Percentiles rank a stretch among this genome's conserved stretches.
phyloP scores from a whole-genome alignment of 2,888 invertebrate species.

The Cryptus viduatorius region DNA sequence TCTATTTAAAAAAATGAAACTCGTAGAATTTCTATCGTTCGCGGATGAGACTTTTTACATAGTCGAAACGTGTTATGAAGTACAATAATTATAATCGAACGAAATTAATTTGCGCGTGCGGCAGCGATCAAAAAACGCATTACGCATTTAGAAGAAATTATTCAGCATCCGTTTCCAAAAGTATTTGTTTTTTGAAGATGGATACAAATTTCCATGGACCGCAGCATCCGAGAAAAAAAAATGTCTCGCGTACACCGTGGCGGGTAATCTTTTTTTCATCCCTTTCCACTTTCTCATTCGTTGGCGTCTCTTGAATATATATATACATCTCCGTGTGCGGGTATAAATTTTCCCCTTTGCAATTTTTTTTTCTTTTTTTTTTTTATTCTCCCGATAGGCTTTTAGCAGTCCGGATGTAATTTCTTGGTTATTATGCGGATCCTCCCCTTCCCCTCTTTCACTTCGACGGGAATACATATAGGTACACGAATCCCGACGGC shows the following conservation, averaged over 20 bases:
- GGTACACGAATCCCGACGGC: constrained; percentile 46
- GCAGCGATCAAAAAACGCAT: too few species aligned
- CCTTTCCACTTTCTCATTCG: constrained; percentile 41
- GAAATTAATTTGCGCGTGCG: too few species aligned
- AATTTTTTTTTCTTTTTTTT: constrained; percentile 56
- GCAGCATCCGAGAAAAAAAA: neutral
- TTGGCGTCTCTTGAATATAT: constrained; percentile 41
- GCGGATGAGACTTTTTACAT: too few species aligned
- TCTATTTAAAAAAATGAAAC: too few species aligned
- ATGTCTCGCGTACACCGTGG: neutral
- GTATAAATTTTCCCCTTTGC: constrained; percentile 60
- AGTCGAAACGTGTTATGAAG: too few species aligned
- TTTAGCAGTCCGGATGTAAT: constrained; percentile 64
- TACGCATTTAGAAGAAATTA: too few species aligned
- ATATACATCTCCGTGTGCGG: constrained; percentile 24
- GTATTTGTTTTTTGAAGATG: too few species aligned
- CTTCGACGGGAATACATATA: constrained; percentile 47
- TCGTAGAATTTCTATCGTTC: too few species aligned
- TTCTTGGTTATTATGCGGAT: constrained; percentile 66
- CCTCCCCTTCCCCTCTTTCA: constrained; percentile 28
- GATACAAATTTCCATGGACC: too few species aligned
- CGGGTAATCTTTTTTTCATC: constrained; percentile 21
- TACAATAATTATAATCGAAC: too few species aligned
- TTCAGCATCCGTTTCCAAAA: too few species aligned
- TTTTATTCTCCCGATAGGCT: constrained; percentile 56